phyloP scores from a whole-genome alignment of 2,888 invertebrate species.

The Phyllotreta cruciferae region DNA sequence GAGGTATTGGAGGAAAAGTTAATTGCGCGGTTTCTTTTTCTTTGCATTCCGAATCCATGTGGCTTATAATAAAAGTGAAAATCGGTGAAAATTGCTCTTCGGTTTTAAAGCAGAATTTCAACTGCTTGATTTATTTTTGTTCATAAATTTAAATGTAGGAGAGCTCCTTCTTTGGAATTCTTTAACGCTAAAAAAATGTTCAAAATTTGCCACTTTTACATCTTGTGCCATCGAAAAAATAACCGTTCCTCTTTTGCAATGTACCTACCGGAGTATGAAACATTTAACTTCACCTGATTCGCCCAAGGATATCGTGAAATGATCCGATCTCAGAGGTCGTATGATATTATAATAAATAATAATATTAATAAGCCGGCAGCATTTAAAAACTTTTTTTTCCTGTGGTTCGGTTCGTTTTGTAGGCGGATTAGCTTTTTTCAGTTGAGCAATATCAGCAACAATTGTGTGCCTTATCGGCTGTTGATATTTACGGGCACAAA shows the following conservation, averaged over 20 bases:
- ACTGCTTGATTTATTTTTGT: too few species aligned
- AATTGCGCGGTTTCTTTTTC: too few species aligned
- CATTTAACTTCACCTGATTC: constrained; percentile 10
- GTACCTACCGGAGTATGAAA: neutral
- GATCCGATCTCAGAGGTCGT: constrained; percentile 16
- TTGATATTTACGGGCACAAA: constrained; percentile 13
- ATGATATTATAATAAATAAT: constrained; percentile 17
- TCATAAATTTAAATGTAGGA: too few species aligned
- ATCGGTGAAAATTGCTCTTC: too few species aligned
- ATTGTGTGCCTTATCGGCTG: constrained; percentile 9
- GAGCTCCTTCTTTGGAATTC: too few species aligned
- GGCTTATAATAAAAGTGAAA: too few species aligned
- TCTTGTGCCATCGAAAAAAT: constrained; percentile 3
- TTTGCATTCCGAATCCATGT: too few species aligned
- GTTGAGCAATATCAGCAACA: constrained; percentile 7
- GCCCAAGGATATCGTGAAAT: constrained; percentile 15
- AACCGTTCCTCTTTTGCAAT: constrained; percentile 3
- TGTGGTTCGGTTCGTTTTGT: constrained; percentile 12
- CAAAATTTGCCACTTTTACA: too few species aligned
- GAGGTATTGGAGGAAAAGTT: too few species aligned
- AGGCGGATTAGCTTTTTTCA: constrained; percentile 10
- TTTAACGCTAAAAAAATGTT: too few species aligned
- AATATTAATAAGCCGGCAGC: constrained; percentile 15
- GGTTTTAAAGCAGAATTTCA: too few species aligned
- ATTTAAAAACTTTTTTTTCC: constrained; percentile 9